Evolutionary conservation across 53 echinoderm and acorn worm species (phyloP), one percentile per base, ranked within the genome.

Genomic region (Holothuria scabra): DNA sequence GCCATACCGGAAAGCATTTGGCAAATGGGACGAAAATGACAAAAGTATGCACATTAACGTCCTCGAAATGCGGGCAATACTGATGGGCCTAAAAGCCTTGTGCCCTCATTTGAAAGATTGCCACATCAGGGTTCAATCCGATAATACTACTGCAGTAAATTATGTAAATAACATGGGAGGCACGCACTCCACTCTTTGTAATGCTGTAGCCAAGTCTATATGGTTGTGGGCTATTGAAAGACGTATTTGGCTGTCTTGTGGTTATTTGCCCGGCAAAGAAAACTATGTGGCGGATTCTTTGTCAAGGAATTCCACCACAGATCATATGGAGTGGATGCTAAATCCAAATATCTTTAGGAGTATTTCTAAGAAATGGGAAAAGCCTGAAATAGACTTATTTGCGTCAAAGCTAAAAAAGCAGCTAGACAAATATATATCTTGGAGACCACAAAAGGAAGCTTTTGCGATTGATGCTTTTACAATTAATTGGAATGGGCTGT

Each of bases 161-260:
- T 87, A 90, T 55, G 37, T 91, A 14, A 88, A 88, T 21, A 58
- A 64, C 25, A 91, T 88, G 83, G 88, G 91, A 57, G 86, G 90
- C 28, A 41, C 66, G 41, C 67, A 60, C 20, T 90, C 90, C 20
- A 3, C 26, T 1, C 38, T 56, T 8, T 90, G 90, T 55, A 86
- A 90, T 87, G 22, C 32, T 13, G 32, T 67, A 0, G 83, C 91
- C 19, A 88, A 71, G 56, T 37, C 26, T 5, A 69, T 91, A 8
- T 88, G 91, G 91, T 13, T 56, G 32, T 91, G 85, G 91, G 85
- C 85, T 24, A 79, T 30, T 10, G 56, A 80, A 1, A 84, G 74
- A 62, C 35, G 80, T 37, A 70, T 91, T 11, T 88, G 88, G 88
- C 13, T 91, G 21, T 85, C 88, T 21, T 80, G 85, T 23, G 23